phyloP scores from a whole-genome alignment of 2,113 vertebrate species.

The Arenaria interpres region DNA sequence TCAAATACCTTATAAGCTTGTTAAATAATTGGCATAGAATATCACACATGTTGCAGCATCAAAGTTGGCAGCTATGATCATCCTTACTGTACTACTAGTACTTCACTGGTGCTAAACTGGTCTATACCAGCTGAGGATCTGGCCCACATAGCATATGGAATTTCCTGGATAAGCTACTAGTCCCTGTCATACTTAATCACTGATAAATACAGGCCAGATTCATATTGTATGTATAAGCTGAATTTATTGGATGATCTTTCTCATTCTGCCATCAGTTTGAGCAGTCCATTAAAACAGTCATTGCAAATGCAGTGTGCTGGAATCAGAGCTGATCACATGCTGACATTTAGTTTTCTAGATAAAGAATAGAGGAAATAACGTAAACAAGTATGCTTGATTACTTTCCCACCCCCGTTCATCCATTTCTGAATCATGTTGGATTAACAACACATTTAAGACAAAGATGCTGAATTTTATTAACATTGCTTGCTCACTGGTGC shows the following conservation, averaged over 20 bases:
- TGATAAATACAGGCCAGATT: constrained; percentile 28
- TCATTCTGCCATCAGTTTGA: not conserved
- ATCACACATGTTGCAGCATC: constrained; percentile 29
- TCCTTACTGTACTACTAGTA: constrained; percentile 18
- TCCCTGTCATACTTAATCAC: constrained; percentile 11
- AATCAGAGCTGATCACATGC: constrained; percentile 58
- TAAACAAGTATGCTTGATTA: constrained; percentile 69
- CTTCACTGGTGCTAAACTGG: constrained; percentile 33
- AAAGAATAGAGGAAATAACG: constrained; percentile 65
- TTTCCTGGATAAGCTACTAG: constrained; percentile 45
- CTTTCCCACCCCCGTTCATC: constrained; percentile 63
- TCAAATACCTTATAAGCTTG: constrained; percentile 49
- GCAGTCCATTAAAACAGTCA: constrained; percentile 5
- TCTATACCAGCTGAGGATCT: constrained; percentile 38
- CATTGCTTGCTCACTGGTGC: constrained; percentile 58
- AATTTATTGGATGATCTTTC: constrained; percentile 15
- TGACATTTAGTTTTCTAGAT: constrained; percentile 63
- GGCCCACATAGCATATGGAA: constrained; percentile 41
- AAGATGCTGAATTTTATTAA: constrained; percentile 65
- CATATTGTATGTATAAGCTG: not conserved
- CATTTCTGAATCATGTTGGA: constrained; percentile 69
- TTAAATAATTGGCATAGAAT: constrained; percentile 49
- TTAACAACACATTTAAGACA: constrained; percentile 64
- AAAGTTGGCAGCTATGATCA: not conserved
- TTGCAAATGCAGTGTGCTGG: not conserved